These are phyloP conservation scores for Okapia johnstoni DNA, from an alignment of 2,113 vertebrate species.

Conservation along the genomic window DNA sequence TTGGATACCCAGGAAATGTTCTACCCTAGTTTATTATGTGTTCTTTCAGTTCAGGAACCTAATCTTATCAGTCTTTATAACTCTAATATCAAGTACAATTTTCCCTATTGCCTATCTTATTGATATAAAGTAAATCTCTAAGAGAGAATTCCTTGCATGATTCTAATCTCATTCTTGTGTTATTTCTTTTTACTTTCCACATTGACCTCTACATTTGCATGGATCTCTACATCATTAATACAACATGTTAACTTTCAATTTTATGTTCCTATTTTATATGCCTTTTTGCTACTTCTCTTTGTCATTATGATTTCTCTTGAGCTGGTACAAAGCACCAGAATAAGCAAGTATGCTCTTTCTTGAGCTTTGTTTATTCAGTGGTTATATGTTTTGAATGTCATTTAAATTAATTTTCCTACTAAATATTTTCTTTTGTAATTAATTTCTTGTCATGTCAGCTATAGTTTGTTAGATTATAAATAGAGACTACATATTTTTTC, in stretches of 20 bases:
- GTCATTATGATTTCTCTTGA: not conserved
- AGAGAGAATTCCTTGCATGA: constrained; percentile 10
- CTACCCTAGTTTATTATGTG: not conserved
- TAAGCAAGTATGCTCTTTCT: not conserved
- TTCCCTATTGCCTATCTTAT: not conserved
- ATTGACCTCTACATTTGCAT: not conserved
- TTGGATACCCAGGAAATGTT: not conserved
- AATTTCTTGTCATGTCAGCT: not conserved
- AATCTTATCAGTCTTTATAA: not conserved
- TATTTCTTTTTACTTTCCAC: not conserved
- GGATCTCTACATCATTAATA: not conserved
- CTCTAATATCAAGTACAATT: not conserved
- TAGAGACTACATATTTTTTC: not conserved
- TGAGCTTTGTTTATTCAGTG: not conserved
- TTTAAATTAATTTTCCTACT: constrained; percentile 13
- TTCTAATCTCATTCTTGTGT: not conserved
- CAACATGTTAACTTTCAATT: not conserved
- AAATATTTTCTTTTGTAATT: not conserved
- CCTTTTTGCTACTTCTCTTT: not conserved
- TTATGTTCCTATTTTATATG: not conserved
- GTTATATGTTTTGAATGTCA: not conserved
- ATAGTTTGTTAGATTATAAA: not conserved
- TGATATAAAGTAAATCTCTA: not conserved
- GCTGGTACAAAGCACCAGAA: not conserved
- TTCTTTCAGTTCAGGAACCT: not conserved